These are phyloP conservation scores for Esox niger DNA, from an alignment of 2,113 vertebrate genomes.

Conservation along the genomic window DNA sequence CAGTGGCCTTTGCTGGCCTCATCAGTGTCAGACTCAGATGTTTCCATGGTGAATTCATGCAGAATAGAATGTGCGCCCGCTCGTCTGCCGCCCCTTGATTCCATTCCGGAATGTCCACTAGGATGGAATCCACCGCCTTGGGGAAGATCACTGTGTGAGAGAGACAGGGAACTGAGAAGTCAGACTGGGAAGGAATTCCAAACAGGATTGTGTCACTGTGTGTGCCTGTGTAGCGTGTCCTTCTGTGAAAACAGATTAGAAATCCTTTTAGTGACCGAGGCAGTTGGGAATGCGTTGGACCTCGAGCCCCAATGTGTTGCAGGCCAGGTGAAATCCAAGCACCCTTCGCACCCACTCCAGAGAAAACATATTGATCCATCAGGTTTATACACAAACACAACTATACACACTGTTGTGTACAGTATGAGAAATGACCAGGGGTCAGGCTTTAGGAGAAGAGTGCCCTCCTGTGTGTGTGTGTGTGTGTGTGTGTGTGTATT, in stretches of 20 bases:
- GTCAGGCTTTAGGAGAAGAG: too few species aligned
- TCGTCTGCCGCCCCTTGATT: constrained; percentile 37
- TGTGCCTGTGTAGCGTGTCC: constrained; percentile 26
- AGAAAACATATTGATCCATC: background rate
- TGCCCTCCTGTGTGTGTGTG: too few species aligned
- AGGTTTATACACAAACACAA: too few species aligned
- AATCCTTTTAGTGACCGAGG: constrained; percentile 39
- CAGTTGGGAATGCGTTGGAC: constrained; percentile 55
- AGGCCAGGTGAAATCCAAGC: constrained; percentile 24
- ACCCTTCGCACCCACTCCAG: constrained; percentile 36
- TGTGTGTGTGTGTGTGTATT: too few species aligned
- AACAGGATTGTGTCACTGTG: constrained; percentile 53
- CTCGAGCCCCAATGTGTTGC: constrained; percentile 15
- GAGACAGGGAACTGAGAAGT: too few species aligned
- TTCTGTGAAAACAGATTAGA: constrained; percentile 63
- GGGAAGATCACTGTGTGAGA: constrained; percentile 25
- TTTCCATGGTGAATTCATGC: constrained; percentile 30
- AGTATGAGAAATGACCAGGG: too few species aligned
- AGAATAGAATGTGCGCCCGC: constrained; percentile 10
- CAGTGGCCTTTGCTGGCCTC: constrained; percentile 4
- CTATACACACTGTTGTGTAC: too few species aligned
- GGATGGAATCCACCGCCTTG: constrained; percentile 19
- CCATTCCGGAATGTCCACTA: constrained; percentile 36
- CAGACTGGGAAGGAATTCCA: constrained; percentile 51
- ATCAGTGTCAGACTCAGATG: constrained; percentile 12